A percentile compares a stretch with the other conserved stretches of the same genome.
Evolutionary conservation across 2,888 invertebrate species (phyloP).

Genomic region (Dinocampus coccinellae): DNA sequence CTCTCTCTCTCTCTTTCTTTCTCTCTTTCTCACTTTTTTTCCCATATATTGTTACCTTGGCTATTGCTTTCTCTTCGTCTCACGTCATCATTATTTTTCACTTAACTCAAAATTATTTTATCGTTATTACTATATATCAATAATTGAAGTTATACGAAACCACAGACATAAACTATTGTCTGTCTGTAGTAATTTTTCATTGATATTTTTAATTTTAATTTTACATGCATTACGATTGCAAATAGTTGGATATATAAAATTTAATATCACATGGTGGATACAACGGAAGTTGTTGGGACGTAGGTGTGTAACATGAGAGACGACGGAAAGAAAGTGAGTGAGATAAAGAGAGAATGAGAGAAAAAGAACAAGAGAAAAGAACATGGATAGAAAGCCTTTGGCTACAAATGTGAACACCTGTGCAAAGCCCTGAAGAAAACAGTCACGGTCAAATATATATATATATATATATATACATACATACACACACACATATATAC

Average conservation of each 20-base stretch:
- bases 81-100: background rate
- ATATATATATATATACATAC: slow-evolving; percentile 14
- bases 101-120: slow-evolving; percentile 13
- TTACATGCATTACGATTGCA: slow-evolving; percentile 19
- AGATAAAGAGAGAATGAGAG: too few species aligned
- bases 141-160: background rate
- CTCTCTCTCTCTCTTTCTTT: background rate
- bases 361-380: background rate
- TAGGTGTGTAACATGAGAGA: slow-evolving; percentile 38
- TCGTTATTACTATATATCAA: background rate
- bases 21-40: background rate
- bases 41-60: too few species aligned
- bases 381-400: background rate
- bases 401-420: slow-evolving; percentile 35
- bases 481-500: slow-evolving; percentile 21
- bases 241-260: slow-evolving; percentile 3
- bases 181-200: too few species aligned
- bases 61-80: background rate
- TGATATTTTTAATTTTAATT: background rate
- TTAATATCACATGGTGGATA: slow-evolving; percentile 9
- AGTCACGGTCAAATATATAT: background rate
- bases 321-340: slow-evolving; percentile 11
- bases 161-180: too few species aligned
- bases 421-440: slow-evolving; percentile 5
- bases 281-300: slow-evolving; percentile 40